phyloP scores from a whole-genome alignment of 2,888 invertebrate genomes.

The Tromatobia lineatoria region DNA sequence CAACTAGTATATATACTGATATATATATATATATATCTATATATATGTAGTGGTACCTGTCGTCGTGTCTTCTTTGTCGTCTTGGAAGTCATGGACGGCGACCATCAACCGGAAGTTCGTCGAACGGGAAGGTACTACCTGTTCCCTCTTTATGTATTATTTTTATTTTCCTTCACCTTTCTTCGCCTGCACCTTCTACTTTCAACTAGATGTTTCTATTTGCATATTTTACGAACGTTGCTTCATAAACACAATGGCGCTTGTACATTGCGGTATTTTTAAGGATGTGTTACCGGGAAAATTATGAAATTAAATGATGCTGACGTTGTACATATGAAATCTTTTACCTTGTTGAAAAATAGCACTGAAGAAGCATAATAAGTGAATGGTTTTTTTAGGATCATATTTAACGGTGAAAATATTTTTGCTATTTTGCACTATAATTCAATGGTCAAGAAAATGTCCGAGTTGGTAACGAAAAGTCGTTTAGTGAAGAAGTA shows the following conservation, averaged over 20 bases:
- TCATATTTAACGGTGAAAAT: too few relatives aligned
- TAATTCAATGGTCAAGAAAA: too few relatives aligned
- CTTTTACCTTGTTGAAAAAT: too few relatives aligned
- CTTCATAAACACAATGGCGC: neutral
- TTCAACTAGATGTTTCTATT: constrained; percentile 1
- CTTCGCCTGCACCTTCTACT: neutral
- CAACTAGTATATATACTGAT: neutral
- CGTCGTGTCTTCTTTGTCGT: constrained; percentile 6
- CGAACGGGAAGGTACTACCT: constrained; percentile 26
- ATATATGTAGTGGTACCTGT: neutral
- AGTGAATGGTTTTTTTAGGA: too few relatives aligned
- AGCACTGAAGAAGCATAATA: too few relatives aligned
- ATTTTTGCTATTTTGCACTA: too few relatives aligned
- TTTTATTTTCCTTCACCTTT: neutral
- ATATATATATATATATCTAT: constrained; percentile 1
- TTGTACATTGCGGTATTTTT: neutral
- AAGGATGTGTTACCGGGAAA: too few relatives aligned
- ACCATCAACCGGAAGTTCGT: constrained; percentile 38
- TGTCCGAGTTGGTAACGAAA: too few relatives aligned
- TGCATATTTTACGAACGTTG: neutral
- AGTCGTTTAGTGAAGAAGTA: too few relatives aligned
- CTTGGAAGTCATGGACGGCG: constrained; percentile 5
- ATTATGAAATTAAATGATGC: too few relatives aligned
- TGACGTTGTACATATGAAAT: too few relatives aligned
- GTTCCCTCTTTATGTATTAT: neutral